phyloP scores from a whole-genome alignment of 2,113 vertebrate genomes.

The Rynchops niger region DNA sequence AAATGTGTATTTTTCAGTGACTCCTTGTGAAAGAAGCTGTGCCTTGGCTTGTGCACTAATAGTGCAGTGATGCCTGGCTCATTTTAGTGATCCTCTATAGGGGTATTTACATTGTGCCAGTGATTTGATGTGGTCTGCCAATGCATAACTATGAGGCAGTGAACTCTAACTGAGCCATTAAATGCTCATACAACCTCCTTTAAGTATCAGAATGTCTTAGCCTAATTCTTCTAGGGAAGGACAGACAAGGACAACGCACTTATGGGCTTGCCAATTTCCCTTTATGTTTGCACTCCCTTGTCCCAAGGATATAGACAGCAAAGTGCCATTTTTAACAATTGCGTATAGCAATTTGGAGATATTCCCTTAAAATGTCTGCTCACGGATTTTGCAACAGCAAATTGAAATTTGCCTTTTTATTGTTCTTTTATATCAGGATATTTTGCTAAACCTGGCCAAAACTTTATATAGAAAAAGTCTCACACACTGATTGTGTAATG shows the following conservation, averaged over 20 bases:
- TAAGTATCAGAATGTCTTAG: background rate
- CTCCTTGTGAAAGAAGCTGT: background rate
- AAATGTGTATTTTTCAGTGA: background rate
- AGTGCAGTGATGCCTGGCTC: background rate
- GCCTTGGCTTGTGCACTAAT: background rate
- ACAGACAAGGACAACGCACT: background rate
- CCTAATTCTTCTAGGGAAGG: constrained; percentile 27
- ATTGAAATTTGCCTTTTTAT: constrained; percentile 61
- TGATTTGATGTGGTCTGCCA: background rate
- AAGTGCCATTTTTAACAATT: background rate
- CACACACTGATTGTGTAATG: background rate
- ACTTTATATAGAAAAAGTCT: background rate
- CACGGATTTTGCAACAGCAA: constrained; percentile 45
- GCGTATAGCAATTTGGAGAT: background rate
- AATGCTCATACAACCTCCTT: background rate
- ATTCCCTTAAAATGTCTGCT: background rate
- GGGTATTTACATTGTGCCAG: background rate
- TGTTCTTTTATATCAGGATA: constrained; percentile 38
- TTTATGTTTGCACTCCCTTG: background rate
- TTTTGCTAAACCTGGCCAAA: constrained; percentile 45
- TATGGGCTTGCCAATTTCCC: background rate
- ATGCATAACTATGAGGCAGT: background rate
- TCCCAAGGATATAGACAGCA: background rate
- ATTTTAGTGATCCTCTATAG: background rate
- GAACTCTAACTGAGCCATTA: constrained; percentile 27